These are phyloP conservation scores for Eurois occulta DNA, from an alignment of 2,888 invertebrate species.

Conservation along the genomic window DNA sequence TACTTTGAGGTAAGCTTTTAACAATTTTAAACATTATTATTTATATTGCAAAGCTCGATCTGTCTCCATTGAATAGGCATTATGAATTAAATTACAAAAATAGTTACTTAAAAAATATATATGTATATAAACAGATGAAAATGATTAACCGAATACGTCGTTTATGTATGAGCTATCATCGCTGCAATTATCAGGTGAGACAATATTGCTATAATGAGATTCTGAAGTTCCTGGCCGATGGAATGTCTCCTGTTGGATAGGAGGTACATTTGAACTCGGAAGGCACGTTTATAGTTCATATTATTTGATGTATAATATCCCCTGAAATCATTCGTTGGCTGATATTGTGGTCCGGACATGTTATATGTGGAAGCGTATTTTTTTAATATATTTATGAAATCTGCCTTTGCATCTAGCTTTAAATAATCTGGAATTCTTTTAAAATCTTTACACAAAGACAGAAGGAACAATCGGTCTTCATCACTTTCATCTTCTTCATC, in stretches of 20 bases:
- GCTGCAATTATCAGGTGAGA: conserved; percentile 45
- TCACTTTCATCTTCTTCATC: conserved; percentile 19
- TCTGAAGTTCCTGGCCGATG: conserved; percentile 41
- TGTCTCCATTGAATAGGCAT: background rate
- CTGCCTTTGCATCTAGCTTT: conserved; percentile 17
- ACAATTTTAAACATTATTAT: conserved; percentile 41
- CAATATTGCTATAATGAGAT: conserved; percentile 48
- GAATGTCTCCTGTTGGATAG: conserved; percentile 46
- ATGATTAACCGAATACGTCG: conserved; percentile 36
- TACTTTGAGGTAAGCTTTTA: conserved; percentile 35
- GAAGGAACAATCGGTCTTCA: conserved; percentile 33
- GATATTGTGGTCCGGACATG: conserved; percentile 37
- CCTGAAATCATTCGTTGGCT: conserved; percentile 37
- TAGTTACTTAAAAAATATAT: conserved; percentile 36
- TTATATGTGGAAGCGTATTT: conserved; percentile 38
- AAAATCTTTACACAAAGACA: conserved; percentile 23
- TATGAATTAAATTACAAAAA: conserved; percentile 26
- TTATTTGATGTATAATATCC: conserved; percentile 42
- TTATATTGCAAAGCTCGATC: background rate
- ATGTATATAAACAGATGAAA: conserved; percentile 30
- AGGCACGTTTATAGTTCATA: conserved; percentile 35
- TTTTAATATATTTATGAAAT: conserved; percentile 26
- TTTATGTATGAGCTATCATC: conserved; percentile 36
- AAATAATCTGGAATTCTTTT: conserved; percentile 30
- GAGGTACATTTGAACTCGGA: conserved; percentile 48